Base-by-base conservation (phyloP, 2,888 invertebrate genomes). In the Heteropelma amictum region DNA sequence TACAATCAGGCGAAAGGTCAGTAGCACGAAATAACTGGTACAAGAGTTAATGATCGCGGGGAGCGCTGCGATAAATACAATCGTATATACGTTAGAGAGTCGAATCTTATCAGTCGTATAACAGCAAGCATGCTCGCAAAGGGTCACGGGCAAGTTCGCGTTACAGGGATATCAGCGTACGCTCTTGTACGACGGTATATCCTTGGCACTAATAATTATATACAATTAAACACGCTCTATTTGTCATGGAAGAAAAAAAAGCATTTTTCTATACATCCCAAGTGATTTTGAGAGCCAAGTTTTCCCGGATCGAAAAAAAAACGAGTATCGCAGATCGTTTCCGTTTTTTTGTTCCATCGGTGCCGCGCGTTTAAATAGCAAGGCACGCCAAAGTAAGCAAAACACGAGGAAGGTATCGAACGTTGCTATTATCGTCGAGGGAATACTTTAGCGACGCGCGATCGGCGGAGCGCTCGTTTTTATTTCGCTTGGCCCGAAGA, bases 71-170 rank as follows among this genome's bases (percentile, higher is more conserved):
- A 33, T 21, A 19, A 33, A 47, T 33, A 35, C 45, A 3, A 58
- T 14, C n/a, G 21, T 28, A 47, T 12, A 21, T 30, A 33, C 10
- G 51, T n/a, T n/a, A n/a, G n/a, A n/a, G n/a, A 14, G 47, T 38
- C 3, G 8, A 12, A 40, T 69, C 42, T 74, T 74, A 74, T 74
- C 73, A 58, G 69, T 60, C 7, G 33, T 38, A 28, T 14, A 38
- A n/a, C n/a, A 28, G 30, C 26, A 28, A 12, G 47, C 56, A 23
- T 12, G 51, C 47, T n/a, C n/a, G 49, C 17, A 45, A 40, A 49
- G 38, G 73, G 69, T 74, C 69, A 58, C 51, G 73, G 73, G 26
- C 49, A 53, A 56, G 28, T 23, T 60, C 42, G 33, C 12, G 30
- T 21, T 33, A 30, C 49, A 21, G 12, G 40, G 38, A 58, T 49